These are phyloP conservation scores for Volucella zonaria DNA, from an alignment of 2,888 invertebrate genomes.

Conservation along the genomic window DNA sequence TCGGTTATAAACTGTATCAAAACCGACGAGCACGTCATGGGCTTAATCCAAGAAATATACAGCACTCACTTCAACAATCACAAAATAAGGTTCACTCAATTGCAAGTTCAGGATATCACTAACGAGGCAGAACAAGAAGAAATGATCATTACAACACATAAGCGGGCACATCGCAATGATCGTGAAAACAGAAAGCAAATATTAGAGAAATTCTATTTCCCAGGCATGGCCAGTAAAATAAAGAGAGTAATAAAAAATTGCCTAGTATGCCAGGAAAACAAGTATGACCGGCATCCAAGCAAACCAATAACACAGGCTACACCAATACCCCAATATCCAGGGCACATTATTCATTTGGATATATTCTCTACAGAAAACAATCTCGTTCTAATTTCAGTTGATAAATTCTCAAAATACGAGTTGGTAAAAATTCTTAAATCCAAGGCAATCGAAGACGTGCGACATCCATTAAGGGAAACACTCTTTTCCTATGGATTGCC, in stretches of 20 bases:
- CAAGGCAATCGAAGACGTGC: background rate
- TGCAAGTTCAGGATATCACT: background rate
- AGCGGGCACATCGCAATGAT: background rate
- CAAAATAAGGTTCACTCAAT: background rate
- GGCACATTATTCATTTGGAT: background rate
- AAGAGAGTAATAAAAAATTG: background rate
- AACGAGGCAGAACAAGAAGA: background rate
- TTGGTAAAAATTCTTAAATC: background rate
- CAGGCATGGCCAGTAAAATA: background rate
- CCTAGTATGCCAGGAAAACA: too few relatives aligned
- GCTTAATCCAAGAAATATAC: conserved; percentile 1
- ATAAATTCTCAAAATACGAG: background rate
- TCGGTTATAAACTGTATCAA: conserved; percentile 6
- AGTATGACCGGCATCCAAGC: background rate
- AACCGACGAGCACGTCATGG: background rate
- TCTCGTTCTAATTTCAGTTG: background rate
- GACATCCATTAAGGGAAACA: background rate
- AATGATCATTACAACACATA: background rate
- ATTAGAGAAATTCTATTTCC: background rate
- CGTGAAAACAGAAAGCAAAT: background rate
- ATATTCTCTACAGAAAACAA: conserved; percentile 3
- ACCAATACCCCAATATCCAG: background rate
- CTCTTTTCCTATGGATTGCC: conserved; percentile 6
- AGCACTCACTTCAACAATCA: background rate
- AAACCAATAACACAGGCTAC: background rate